Evolutionary conservation across 1,140 invertebrate genomes (phyloP).

Genomic region (Drosophila kohkoa): DNA sequence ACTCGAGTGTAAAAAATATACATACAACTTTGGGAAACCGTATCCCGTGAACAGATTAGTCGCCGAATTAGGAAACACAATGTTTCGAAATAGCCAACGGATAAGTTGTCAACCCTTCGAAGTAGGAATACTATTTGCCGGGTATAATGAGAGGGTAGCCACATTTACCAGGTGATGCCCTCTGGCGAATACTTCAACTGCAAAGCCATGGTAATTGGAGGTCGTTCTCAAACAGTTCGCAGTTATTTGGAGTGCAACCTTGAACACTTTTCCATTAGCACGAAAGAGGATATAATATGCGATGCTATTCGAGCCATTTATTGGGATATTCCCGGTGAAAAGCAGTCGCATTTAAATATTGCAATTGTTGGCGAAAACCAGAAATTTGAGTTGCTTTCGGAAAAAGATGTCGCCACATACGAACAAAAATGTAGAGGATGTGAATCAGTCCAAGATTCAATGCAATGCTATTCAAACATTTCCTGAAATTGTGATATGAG

Average conservation of each 20-base stretch:
- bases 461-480: too few species aligned
- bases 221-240: slow-evolving; percentile 98
- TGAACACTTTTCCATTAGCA: slow-evolving; percentile 89
- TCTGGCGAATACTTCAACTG: slow-evolving; percentile 99
- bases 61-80: slow-evolving; percentile 94
- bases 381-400: slow-evolving; percentile 92
- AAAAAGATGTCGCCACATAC: slow-evolving; percentile 89
- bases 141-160: slow-evolving; percentile 98
- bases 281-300: slow-evolving; percentile 95
- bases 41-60: slow-evolving; percentile 95
- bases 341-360: slow-evolving; percentile 75
- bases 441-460: not conserved
- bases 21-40: slow-evolving; percentile 89
- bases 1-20: slow-evolving; percentile 86
- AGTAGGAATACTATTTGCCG: slow-evolving; percentile 97
- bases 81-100: slow-evolving; percentile 98
- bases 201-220: slow-evolving; percentile 99
- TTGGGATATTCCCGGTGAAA: slow-evolving; percentile 97
- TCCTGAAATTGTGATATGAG: too few species aligned
- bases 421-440: slow-evolving; percentile 74
- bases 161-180: slow-evolving; percentile 99
- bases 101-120: slow-evolving; percentile 99
- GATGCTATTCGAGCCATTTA: slow-evolving; percentile 96
- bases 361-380: slow-evolving; percentile 88
- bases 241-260: slow-evolving; percentile 98